Evolutionary conservation across 2,797 vertebrate species (phyloP), one percentile per base, ranked within the genome.

Genomic region (Schizopygopsis pylzovi): DNA sequence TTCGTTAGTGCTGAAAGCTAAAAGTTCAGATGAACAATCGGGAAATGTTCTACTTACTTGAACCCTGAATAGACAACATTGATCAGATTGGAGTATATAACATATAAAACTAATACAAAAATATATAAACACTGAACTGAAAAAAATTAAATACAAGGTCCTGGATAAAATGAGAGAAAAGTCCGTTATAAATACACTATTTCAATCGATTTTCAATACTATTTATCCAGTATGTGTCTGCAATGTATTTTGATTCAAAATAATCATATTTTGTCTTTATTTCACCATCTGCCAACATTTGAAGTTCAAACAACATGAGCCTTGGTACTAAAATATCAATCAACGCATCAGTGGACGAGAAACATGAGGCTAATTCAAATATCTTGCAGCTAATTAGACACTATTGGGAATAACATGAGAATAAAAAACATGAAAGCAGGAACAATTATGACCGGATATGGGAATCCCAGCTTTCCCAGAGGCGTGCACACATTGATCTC

Each of bases 301-400:
- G 10, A 65, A 65, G 28, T 54, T 76, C 18, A 54, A 54, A 39
- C 75, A n/a, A 22, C 16, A 12, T 11, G 13, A 39, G 28, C 28
- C 28, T 37, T 33, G 28, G 11, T 39, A 68, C 47, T 70, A 8
- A 49, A 52, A 49, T 16, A 20, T 12, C 33, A 25, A 54, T 82
- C 49, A 54, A 43, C 54, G 11, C 73, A 63, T 61, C 33, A 61
- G 78, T 10, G 15, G 8, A 28, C 0, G 43, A 52, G 28, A n/a
- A 68, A 83, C 56, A 39, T 12, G 4, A n/a, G 39, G 43, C 70
- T 75, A 75, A 83, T 83, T 61, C 39, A 72, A 81, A 81, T 37
- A 43, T 41, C 37, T 22, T 10, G 61, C 8, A 52, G 75, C 28
- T 82, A 71, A 41, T 45, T 49, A 41, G 72, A 61, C 61, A 5